Percentiles rank a stretch among this genome's conserved stretches.
Evolutionary conservation across 2,888 invertebrate species (phyloP).

Genomic region (Idaea straminata): DNA sequence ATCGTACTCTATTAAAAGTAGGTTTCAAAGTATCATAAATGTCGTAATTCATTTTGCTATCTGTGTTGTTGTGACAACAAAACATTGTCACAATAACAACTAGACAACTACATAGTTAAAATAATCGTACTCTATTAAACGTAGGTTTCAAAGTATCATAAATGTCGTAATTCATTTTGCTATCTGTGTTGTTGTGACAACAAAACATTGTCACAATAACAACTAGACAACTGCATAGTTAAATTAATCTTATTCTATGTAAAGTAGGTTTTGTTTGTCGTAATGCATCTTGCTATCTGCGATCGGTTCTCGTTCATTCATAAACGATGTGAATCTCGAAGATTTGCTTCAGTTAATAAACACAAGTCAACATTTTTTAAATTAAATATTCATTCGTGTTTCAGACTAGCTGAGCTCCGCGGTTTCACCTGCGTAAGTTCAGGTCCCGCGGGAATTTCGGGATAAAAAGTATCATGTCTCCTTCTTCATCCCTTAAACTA

Average conservation of each 20-base stretch:
- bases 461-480: no score
- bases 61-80: no score
- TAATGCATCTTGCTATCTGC: conserved; percentile 22
- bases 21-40: no score
- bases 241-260: neutral
- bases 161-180: no score
- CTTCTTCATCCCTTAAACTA: no score
- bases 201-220: neutral
- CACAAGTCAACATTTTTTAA: neutral
- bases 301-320: conserved; percentile 52
- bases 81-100: neutral
- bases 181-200: no score
- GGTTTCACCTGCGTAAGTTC: no score
- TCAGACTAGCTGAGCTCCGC: no score
- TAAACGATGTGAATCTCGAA: conserved; percentile 47
- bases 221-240: neutral
- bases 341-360: neutral
- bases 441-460: no score
- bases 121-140: neutral
- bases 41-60: no score
- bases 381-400: neutral
- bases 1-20: no score
- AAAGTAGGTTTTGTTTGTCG: neutral
- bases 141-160: no score
- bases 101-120: neutral